Percentiles rank a stretch among this genome's conserved stretches.
Conservation (phyloP, 1,140 invertebrate genomes). For the Cydia splendana region DNA sequence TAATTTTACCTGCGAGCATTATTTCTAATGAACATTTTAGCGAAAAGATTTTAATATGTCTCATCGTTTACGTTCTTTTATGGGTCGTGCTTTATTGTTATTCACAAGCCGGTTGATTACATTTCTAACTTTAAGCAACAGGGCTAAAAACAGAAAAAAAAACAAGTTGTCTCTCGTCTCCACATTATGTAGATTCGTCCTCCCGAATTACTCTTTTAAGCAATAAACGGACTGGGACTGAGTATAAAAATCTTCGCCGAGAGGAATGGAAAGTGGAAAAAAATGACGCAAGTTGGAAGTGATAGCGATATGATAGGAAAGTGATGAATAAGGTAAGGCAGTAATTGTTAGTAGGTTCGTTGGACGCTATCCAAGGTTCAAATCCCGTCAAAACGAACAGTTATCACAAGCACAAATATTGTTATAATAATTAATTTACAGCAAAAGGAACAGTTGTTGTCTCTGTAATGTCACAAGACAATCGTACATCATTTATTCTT, state of each 20-base stretch:
- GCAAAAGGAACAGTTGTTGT: neutral
- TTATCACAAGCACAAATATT: no score
- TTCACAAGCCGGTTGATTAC: constrained; percentile 45
- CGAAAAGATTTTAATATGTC: no score
- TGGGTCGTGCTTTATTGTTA: neutral
- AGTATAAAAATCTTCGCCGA: constrained; percentile 62
- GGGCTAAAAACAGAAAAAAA: constrained; percentile 47
- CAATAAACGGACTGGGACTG: constrained; percentile 66
- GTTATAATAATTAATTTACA: neutral
- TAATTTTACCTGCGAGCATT: no score
- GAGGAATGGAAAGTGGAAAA: constrained; percentile 49
- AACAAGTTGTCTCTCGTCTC: constrained; percentile 61
- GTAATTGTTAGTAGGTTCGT: no score
- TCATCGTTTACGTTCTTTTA: neutral
- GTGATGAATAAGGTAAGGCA: neutral
- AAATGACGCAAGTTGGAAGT: constrained; percentile 23
- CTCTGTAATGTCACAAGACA: neutral
- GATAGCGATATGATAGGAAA: neutral
- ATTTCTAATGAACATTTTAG: no score
- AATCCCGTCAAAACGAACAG: no score
- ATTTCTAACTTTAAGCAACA: constrained; percentile 43
- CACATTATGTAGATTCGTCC: constrained; percentile 72
- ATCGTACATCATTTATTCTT: constrained; percentile 3
- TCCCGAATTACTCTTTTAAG: constrained; percentile 70
- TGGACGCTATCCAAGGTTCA: no score